A percentile compares a stretch with the other conserved stretches of the same genome.
phyloP scores from a whole-genome alignment of 2,797 vertebrate genomes.

The Etheostoma nigrum region DNA sequence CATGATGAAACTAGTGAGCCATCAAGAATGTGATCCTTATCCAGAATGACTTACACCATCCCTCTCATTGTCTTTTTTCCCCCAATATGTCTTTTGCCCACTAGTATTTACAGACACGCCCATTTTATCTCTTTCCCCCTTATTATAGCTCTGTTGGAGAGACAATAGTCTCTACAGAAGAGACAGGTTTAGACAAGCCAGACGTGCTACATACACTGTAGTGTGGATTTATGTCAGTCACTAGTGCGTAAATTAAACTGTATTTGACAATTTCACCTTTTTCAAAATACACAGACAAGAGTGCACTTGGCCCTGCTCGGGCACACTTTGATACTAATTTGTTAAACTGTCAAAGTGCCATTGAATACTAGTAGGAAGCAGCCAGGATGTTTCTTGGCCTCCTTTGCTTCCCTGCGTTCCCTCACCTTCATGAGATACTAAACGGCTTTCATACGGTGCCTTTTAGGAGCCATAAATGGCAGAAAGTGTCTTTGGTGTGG shows the following conservation, averaged over 20 bases:
- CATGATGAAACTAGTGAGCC: conserved; percentile 73
- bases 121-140: conserved; percentile 42
- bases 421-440: conserved; percentile 70
- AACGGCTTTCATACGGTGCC: conserved; percentile 19
- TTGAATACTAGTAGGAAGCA: conserved; percentile 28
- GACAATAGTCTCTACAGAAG: conserved; percentile 58
- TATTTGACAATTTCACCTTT: conserved; percentile 42
- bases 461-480: conserved; percentile 84
- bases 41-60: conserved; percentile 52
- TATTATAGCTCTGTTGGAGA: conserved; percentile 42
- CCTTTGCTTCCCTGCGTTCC: conserved; percentile 53
- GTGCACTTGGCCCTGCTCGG: conserved; percentile 57
- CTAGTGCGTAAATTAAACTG: conserved; percentile 53
- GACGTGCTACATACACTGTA: conserved; percentile 56
- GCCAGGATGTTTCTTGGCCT: conserved; percentile 55
- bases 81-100: conserved; percentile 36
- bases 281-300: conserved; percentile 50
- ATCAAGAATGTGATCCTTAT: conserved; percentile 76
- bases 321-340: conserved; percentile 58
- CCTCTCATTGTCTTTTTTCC: conserved; percentile 31
- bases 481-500: conserved; percentile 78
- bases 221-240: conserved; percentile 68
- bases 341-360: conserved; percentile 52
- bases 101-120: conserved; percentile 50
- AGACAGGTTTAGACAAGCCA: conserved; percentile 79